Evolutionary conservation across 2,888 invertebrate genomes (phyloP).

Genomic region (Dolomedes plantarius): DNA sequence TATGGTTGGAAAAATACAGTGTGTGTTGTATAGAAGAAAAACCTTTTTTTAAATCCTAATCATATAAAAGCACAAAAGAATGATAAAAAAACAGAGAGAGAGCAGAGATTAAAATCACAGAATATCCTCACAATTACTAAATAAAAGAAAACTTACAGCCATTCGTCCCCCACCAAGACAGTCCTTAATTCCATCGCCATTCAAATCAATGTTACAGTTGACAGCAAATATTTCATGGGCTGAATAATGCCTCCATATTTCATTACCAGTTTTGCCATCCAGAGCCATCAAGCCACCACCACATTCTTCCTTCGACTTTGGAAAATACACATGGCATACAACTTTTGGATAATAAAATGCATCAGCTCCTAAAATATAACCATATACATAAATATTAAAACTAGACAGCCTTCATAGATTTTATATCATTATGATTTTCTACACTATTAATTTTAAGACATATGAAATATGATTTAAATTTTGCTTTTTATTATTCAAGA

Average conservation of each 20-base stretch:
- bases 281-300: constrained; percentile 86
- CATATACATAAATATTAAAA: no score
- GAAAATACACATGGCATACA: constrained; percentile 82
- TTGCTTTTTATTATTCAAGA: no score
- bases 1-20: no score
- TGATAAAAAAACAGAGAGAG: no score
- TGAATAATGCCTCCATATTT: constrained; percentile 86
- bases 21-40: no score
- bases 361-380: constrained; percentile 78
- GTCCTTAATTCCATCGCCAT: constrained; percentile 83
- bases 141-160: constrained; percentile 80
- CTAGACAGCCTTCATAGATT: no score
- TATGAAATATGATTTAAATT: no score
- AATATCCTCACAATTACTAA: not conserved
- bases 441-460: no score
- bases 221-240: constrained; percentile 85
- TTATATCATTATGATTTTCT: no score
- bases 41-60: no score
- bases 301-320: constrained; percentile 80
- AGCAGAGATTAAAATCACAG: no score
- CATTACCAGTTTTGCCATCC: constrained; percentile 84
- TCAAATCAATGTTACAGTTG: constrained; percentile 84
- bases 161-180: constrained; percentile 85
- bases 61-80: no score
- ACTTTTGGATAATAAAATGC: constrained; percentile 79